These are phyloP conservation scores for Lagocephalus sceleratus DNA, from an alignment of 2,797 vertebrate genomes.

Conservation along the genomic window DNA sequence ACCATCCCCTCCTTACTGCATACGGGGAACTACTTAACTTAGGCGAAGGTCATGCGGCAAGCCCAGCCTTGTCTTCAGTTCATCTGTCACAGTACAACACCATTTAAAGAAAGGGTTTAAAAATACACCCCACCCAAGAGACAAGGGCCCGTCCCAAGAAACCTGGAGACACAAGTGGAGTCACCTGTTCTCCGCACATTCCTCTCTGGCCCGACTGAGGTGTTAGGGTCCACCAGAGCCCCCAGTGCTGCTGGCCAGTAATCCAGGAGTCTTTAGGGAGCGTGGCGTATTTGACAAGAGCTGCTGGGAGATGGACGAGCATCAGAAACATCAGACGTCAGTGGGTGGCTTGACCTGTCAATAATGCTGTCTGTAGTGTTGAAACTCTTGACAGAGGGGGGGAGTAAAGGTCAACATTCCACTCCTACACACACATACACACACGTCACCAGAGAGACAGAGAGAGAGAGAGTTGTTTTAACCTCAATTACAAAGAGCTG, in stretches of 20 bases:
- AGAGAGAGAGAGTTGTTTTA: too few relatives aligned
- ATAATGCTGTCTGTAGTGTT: constrained; percentile 22
- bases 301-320: not conserved
- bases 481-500: too few relatives aligned
- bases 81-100: constrained; percentile 63
- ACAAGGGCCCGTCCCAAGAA: constrained; percentile 37
- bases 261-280: constrained; percentile 1
- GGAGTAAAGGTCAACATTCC: too few relatives aligned
- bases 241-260: constrained; percentile 14
- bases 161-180: constrained; percentile 47
- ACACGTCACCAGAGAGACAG: too few relatives aligned
- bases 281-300: not conserved
- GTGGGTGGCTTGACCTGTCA: not conserved
- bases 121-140: constrained; percentile 64
- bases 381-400: not conserved
- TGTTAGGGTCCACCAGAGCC: constrained; percentile 7
- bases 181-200: constrained; percentile 55
- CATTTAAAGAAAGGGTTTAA: constrained; percentile 71
- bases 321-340: constrained; percentile 14
- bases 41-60: constrained; percentile 57
- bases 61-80: constrained; percentile 64
- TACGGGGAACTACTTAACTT: constrained; percentile 64
- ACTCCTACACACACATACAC: too few relatives aligned
- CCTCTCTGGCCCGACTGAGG: constrained; percentile 22
- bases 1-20: constrained; percentile 52